Evolutionary conservation across 2,888 invertebrate genomes (phyloP).

Genomic region (Eilema caniola): DNA sequence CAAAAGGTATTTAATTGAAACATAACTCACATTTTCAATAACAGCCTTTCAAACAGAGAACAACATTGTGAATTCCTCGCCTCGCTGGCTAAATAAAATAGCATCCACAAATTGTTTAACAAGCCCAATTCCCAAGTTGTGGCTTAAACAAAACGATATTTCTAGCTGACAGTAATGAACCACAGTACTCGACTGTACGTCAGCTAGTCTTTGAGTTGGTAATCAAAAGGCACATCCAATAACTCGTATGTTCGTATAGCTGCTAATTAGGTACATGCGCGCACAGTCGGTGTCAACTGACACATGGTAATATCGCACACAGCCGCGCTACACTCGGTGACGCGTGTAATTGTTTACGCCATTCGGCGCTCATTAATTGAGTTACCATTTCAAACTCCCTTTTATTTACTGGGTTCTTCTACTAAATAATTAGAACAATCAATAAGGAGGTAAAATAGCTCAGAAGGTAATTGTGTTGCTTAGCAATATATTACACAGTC

Average conservation of each 20-base stretch:
- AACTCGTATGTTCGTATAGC: slow-evolving; percentile 43
- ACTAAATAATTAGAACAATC: slow-evolving; percentile 31
- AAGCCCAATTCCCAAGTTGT: slow-evolving; percentile 11
- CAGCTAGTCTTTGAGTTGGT: slow-evolving; percentile 39
- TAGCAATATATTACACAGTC: not conserved
- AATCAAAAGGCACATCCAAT: slow-evolving; percentile 52
- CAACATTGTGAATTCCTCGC: slow-evolving; percentile 5
- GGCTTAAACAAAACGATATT: slow-evolving; percentile 30
- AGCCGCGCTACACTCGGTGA: slow-evolving; percentile 15
- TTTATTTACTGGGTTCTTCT: slow-evolving; percentile 35
- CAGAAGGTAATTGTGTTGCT: not conserved
- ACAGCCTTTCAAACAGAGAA: not conserved
- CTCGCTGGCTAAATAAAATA: slow-evolving; percentile 9
- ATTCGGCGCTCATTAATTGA: slow-evolving; percentile 49
- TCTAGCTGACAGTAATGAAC: slow-evolving; percentile 39
- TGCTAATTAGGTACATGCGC: slow-evolving; percentile 49
- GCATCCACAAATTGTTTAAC: slow-evolving; percentile 12
- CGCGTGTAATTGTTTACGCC: slow-evolving; percentile 52
- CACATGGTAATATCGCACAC: slow-evolving; percentile 34
- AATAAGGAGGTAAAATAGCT: slow-evolving; percentile 13
- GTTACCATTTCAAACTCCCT: slow-evolving; percentile 41
- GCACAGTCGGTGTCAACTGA: slow-evolving; percentile 43
- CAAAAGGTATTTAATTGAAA: not conserved
- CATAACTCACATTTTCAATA: slow-evolving; percentile 5
- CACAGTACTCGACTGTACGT: slow-evolving; percentile 31